Evolutionary conservation across 1,140 invertebrate genomes (phyloP).

Genomic region (Psix sp.): DNA sequence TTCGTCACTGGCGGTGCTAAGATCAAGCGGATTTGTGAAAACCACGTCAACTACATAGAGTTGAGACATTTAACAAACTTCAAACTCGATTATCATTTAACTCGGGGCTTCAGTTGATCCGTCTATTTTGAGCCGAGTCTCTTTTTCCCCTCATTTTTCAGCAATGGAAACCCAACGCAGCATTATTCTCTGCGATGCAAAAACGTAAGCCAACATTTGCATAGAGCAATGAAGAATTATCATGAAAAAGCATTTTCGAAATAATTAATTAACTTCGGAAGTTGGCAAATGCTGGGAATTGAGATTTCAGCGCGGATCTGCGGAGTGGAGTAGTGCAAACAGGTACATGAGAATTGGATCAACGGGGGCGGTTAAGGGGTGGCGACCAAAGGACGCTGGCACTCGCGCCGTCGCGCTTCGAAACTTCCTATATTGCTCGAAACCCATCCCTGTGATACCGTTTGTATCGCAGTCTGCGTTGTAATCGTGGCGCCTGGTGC

Average conservation of each 20-base stretch:
- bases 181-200: too few species aligned
- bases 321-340: conserved; percentile 23
- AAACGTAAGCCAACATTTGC: too few species aligned
- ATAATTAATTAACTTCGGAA: conserved; percentile 39
- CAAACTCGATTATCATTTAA: conserved; percentile 26
- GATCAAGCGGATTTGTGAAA: conserved; percentile 50
- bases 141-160: too few species aligned
- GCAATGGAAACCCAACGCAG: too few species aligned
- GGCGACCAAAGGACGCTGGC: conserved; percentile 41
- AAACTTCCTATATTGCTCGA: conserved; percentile 55
- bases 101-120: too few species aligned
- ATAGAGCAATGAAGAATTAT: too few species aligned
- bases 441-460: conserved; percentile 65
- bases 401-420: conserved; percentile 66
- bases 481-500: conserved; percentile 60
- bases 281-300: conserved; percentile 14
- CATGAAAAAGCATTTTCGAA: too few species aligned
- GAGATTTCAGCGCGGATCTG: conserved; percentile 25
- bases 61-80: conserved; percentile 21
- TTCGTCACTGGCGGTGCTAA: conserved; percentile 40
- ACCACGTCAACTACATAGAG: conserved; percentile 21
- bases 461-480: conserved; percentile 65
- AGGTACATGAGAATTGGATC: conserved; percentile 52
- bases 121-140: too few species aligned
- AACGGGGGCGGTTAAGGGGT: conserved; percentile 53